Base-by-base conservation (phyloP, 2,797 vertebrate species). In the Eulemur mongoz region DNA sequence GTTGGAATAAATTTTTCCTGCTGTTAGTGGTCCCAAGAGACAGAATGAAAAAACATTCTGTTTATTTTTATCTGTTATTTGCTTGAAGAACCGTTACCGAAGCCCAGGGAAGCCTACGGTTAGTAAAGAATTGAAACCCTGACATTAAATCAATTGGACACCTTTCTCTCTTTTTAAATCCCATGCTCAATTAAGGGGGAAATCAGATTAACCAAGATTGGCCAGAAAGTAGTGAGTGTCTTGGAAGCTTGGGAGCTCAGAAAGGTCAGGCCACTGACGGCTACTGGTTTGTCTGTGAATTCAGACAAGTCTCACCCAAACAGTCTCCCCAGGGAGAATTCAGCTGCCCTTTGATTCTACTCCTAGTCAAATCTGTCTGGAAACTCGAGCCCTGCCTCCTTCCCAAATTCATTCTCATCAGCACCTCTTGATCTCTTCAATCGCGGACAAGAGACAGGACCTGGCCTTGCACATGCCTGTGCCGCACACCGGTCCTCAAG, bases 221-320 rank as follows among this genome's bases (percentile, higher is more conserved):
- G 59, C 91, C 2, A 0, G 90, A 54, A 89, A 73, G 40, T 27
- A 6, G 73, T 13, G 40, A 93, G 84, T 9, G 0, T 82, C 69
- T 54, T 35, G 13, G 84, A 80, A 50, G 45, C 3, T 1, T 22
- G 0, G 15, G 85, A 35, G 35, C 63, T 1, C 15, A 0, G 0
- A 86, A 95, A 89, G 96, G 86, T 94, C 95, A 92, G 86, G 30
- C 83, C n/a, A 0, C 65, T 52, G 93, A 93, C 80, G 72, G 93
- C 40, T 61, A 22, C 89, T 32, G 93, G 48, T 17, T 52, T 82
- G 32, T 67, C 70, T 52, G 72, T 76, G 59, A 50, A 91, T 65
- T 84, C 93, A 96, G 87, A 88, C 78, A 35, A 5, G 40, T 52
- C 91, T 32, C 61, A 69, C 63, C 45, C 32, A 23, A 40, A 48